A percentile compares a stretch with the other conserved stretches of the same genome.
Conservation (phyloP, 2,888 invertebrate genomes). For the Prosopocoilus inquinatus region DNA sequence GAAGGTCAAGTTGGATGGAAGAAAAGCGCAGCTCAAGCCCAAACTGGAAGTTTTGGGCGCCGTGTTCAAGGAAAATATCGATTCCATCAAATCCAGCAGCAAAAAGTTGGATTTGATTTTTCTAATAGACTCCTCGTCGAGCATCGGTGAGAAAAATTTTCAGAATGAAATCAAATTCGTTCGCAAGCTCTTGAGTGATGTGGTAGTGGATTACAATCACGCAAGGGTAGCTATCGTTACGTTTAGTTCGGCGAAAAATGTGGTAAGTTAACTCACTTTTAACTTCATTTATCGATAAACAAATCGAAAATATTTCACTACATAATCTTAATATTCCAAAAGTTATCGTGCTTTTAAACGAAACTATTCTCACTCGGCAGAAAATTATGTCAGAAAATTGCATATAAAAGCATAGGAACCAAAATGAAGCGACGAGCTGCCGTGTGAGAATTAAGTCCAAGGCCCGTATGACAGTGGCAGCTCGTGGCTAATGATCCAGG, state of each 20-base stretch:
- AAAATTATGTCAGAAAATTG: too few relatives aligned
- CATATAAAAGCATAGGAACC: too few relatives aligned
- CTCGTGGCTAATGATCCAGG: too few relatives aligned
- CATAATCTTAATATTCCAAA: too few relatives aligned
- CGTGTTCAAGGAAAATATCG: slow-evolving; percentile 57
- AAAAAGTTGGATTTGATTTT: slow-evolving; percentile 62
- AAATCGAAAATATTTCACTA: too few relatives aligned
- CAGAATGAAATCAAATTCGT: slow-evolving; percentile 66
- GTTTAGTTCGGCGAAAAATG: slow-evolving; percentile 60
- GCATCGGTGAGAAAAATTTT: slow-evolving; percentile 65
- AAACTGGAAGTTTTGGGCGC: slow-evolving; percentile 56
- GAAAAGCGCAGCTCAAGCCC: slow-evolving; percentile 46
- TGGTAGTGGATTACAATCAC: slow-evolving; percentile 62
- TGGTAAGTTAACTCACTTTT: slow-evolving; percentile 45
- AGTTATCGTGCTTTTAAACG: too few relatives aligned
- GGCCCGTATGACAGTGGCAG: too few relatives aligned
- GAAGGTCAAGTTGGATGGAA: slow-evolving; percentile 37
- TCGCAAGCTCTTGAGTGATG: slow-evolving; percentile 63
- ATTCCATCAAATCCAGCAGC: slow-evolving; percentile 48
- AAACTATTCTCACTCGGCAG: too few relatives aligned
- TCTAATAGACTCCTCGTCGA: slow-evolving; percentile 68
- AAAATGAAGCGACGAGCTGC: too few relatives aligned
- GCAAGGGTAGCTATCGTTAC: slow-evolving; percentile 65
- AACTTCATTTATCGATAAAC: too few relatives aligned
- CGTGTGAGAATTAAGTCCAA: too few relatives aligned